Evolutionary conservation across 2,888 invertebrate genomes (phyloP), one percentile per base, ranked within the genome.

Genomic region (Suillia variegata): DNA sequence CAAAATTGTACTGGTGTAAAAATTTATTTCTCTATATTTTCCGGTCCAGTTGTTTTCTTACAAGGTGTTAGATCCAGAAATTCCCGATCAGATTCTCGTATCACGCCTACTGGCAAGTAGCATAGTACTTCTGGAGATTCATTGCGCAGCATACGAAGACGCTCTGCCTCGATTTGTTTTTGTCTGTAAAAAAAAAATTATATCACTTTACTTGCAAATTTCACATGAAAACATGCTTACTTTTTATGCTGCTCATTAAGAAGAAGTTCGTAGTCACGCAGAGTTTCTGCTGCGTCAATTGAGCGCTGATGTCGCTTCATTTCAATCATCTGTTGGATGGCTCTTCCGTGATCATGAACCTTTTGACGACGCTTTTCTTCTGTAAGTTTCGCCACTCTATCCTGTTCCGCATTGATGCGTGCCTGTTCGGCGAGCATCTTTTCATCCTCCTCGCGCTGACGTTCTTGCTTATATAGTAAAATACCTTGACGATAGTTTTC

Each of bases 51-150:
- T n/a, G n/a, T 31, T 12, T 31, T 12, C 31, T 31, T 31, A 31
- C 12, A 8, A 8, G 31, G 31, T 31, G 61, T 61, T 13, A 64
- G 57, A 20, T 65, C 34, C 34, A 68, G 56, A 58, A 56, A 61
- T 17, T 80, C 75, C 13, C 84, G 65, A 73, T 85, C 85, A 26
- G 80, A 80, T 53, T 80, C 77, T 64, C 75, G 77, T 52, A 86
- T 68, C n/a, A 85, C 70, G 4, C 84, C 85, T 61, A 77, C 76
- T 0, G 85, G 85, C 59, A 85, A 70, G 69, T 80, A 85, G 5
- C 85, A 85, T 56, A 85, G 75, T 12, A 86, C 70, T 68, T 83
- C 80, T n/a, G 79, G 70, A 0, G 84, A 84, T 73, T 86, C 85
- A 62, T 84, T 82, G 63, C 83, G 80, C 53, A 86, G 68, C 69